Base-by-base conservation (phyloP, 2,113 vertebrate species). In the Dipodomys stephensi region DNA sequence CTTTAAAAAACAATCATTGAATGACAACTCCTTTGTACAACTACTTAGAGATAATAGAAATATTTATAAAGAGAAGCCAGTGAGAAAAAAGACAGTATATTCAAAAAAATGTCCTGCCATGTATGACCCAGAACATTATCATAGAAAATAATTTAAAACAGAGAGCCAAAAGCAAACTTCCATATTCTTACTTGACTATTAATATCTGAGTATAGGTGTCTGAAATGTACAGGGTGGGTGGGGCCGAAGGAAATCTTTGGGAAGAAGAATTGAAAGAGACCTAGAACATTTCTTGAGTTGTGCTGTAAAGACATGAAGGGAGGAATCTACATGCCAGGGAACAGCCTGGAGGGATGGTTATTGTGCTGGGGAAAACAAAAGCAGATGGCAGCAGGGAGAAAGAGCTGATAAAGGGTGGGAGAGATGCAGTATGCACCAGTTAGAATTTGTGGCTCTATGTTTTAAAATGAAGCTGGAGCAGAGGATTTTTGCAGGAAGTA, bases 311-410 rank as follows among this genome's bases (percentile, higher is more conserved):
- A 88, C 49, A 67, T 71, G n/a, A 65, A 89, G 77, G 60, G 27
- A 79, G 72, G 49, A 15, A 32, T 64, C 35, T 20, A 20, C 30
- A 44, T 87, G 69, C 87, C 87, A 90, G 60, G 25, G 77, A 95
- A 67, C 46, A 94, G 80, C 84, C 93, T 79, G 90, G 32, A 85
- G 64, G 73, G 53, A 20, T 44, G 84, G 88, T 72, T 82, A 83
- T 67, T 23, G 49, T 71, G 7, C 68, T 91, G 86, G 83, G 15
- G 15, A 82, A 49, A 87, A 72, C 64, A 65, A 67, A 30, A 53
- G 73, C 95, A 93, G 82, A 93, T 88, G 94, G 95, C 81, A 39
- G 19, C 3, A 0, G 18, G 2, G 27, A 89, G 94, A 68, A 92
- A 74, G 86, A 78, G 53, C 78, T 23, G 64, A 91, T n/a, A 68